Evolutionary conservation across 2,888 invertebrate genomes (phyloP).

Genomic region (Hirtodrosophila trivittata): DNA sequence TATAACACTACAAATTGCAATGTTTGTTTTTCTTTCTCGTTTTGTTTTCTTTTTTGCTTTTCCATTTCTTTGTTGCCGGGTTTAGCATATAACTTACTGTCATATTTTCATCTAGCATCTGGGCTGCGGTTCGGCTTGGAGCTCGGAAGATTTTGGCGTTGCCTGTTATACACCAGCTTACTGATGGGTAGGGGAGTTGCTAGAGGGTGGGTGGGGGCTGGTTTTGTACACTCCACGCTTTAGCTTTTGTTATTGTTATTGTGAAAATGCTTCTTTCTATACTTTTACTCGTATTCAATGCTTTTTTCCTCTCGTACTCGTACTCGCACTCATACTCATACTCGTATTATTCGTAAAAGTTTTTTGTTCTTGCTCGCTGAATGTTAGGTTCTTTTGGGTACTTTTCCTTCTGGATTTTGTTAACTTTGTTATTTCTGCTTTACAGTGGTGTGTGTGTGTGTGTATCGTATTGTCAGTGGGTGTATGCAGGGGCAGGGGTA

Average conservation of each 20-base stretch:
- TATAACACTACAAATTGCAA: conserved; percentile 55
- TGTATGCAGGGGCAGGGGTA: conserved; percentile 1
- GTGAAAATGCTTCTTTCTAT: conserved; percentile 36
- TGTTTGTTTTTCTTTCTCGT: conserved; percentile 38
- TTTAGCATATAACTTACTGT: conserved; percentile 76
- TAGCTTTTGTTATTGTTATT: conserved; percentile 73
- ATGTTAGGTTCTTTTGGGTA: conserved; percentile 43
- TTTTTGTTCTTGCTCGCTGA: conserved; percentile 45
- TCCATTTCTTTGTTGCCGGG: conserved; percentile 31
- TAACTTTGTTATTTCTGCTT: conserved; percentile 72
- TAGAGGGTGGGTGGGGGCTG: too few relatives aligned
- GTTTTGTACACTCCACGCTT: conserved; percentile 31
- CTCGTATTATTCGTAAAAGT: conserved; percentile 61
- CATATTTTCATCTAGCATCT: conserved; percentile 69
- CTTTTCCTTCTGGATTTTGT: conserved; percentile 75
- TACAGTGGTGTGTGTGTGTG: conserved; percentile 29
- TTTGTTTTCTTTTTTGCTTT: conserved; percentile 14
- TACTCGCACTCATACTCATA: background rate
- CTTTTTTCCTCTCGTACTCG: conserved; percentile 16
- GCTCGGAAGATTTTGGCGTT: background rate
- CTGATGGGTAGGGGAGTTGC: background rate
- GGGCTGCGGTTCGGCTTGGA: conserved; percentile 5
- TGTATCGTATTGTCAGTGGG: conserved; percentile 1
- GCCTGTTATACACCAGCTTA: background rate
- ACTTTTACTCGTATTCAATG: conserved; percentile 58